A percentile compares a stretch with the other conserved stretches of the same genome.
Conservation (phyloP, 1,140 invertebrate genomes). For the Hypothenemus hampei region DNA sequence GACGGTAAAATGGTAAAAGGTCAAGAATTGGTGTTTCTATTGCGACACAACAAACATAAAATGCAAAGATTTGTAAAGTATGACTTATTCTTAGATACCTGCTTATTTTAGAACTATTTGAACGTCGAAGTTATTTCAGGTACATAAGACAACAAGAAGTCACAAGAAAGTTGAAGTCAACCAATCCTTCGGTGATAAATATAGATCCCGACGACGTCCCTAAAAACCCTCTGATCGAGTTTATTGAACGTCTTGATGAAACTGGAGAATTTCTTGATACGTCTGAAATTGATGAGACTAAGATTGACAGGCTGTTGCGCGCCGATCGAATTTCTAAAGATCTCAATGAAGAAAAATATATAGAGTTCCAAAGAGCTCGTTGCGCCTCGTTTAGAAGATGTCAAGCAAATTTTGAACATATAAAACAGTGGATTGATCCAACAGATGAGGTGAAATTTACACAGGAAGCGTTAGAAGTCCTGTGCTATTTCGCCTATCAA, state of each 20-base stretch:
- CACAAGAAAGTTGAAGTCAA: not conserved
- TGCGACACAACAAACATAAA: conserved; percentile 56
- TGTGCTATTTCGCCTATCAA: conserved; percentile 66
- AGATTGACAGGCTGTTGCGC: conserved; percentile 49
- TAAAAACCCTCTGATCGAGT: conserved; percentile 42
- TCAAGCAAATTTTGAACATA: conserved; percentile 44
- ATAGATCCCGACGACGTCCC: conserved; percentile 27
- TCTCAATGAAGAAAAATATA: conserved; percentile 52
- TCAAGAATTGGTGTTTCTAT: conserved; percentile 60
- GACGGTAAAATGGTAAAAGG: conserved; percentile 47
- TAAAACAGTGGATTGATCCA: conserved; percentile 51
- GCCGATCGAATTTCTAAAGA: conserved; percentile 51
- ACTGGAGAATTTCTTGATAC: conserved; percentile 53
- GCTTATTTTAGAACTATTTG: not conserved
- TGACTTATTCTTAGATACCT: not conserved
- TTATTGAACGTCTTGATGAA: conserved; percentile 53
- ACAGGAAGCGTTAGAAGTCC: conserved; percentile 53
- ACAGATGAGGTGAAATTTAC: conserved; percentile 48
- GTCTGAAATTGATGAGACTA: conserved; percentile 49
- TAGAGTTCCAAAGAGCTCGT: conserved; percentile 46
- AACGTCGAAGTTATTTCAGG: not conserved
- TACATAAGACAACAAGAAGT: conserved; percentile 1
- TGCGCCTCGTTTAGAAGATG: conserved; percentile 35
- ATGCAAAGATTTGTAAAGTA: conserved; percentile 45
- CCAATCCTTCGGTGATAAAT: conserved; percentile 10